phyloP scores from a whole-genome alignment of 2,797 vertebrate genomes.

The Prionace glauca region DNA sequence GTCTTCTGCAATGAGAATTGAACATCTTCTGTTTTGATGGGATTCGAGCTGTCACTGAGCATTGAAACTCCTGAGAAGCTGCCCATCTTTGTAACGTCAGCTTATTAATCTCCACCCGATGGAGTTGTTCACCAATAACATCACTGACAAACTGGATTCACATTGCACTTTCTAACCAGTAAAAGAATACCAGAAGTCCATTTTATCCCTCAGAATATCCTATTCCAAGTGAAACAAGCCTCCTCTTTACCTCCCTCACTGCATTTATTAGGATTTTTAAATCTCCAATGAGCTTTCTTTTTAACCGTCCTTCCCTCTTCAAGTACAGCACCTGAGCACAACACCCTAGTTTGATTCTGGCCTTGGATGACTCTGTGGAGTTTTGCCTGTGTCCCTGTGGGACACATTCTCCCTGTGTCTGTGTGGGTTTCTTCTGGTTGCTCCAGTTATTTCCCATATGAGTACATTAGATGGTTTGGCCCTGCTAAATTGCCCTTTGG shows the following conservation, averaged over 20 bases:
- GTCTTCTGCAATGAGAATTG: background rate
- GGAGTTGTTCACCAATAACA: background rate
- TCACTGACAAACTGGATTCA: background rate
- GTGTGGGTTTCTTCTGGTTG: no score
- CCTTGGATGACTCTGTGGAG: no score
- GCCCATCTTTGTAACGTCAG: background rate
- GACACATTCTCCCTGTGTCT: no score
- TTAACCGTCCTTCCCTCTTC: background rate
- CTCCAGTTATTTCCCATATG: no score
- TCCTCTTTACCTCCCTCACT: background rate
- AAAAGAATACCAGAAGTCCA: background rate
- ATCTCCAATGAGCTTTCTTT: background rate
- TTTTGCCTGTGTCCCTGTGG: no score
- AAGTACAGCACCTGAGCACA: no score
- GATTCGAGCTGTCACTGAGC: background rate
- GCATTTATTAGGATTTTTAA: background rate
- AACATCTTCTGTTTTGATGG: conserved; percentile 5
- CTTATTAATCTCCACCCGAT: background rate
- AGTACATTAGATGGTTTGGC: no score
- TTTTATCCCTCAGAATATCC: background rate
- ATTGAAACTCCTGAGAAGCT: background rate
- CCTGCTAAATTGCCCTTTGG: no score
- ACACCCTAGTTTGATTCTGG: no score
- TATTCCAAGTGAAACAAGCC: background rate
- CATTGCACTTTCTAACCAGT: background rate